Base-by-base conservation (phyloP, 2,888 invertebrate genomes). In the Parochlus steinenii region DNA sequence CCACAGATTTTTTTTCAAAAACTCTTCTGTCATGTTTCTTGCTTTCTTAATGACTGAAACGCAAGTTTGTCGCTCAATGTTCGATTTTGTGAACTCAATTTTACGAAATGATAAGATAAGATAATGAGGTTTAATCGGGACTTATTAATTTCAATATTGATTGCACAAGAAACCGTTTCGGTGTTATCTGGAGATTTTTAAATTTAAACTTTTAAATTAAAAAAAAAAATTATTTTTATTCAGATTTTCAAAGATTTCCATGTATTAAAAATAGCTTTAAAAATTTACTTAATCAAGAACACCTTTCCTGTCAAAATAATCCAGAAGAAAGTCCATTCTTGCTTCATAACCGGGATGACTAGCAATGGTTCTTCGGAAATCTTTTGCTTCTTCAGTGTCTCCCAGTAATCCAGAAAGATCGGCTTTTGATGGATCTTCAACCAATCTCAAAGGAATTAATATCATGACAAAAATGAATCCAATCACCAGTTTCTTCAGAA, bases 221-320 rank as follows among this genome's bases (percentile, higher is more conserved):
- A n/a, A n/a, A n/a, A n/a, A n/a, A n/a, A n/a, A n/a, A n/a, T n/a
- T n/a, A n/a, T n/a, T n/a, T n/a, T n/a, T n/a, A n/a, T n/a, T n/a
- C n/a, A n/a, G n/a, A n/a, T n/a, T n/a, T n/a, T n/a, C n/a, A n/a
- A n/a, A n/a, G n/a, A n/a, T n/a, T n/a, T n/a, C n/a, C n/a, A n/a
- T n/a, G n/a, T 43, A 50, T 55, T 12, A 50, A 51, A 33, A 52
- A 42, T 33, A 43, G 43, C 22, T 26, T 42, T 23, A 32, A 14
- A 32, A 10, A 5, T 32, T 16, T 14, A 32, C 7, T 23, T 16
- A 12, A 23, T 32, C 20, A 14, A 32, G 8, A 22, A 32, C 22
- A 8, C 31, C 31, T 15, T 32, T 32, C 16, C 31, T 22, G 6
- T 32, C 31, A 32, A 22, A 32, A 23, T 32, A 32, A 10, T 32